phyloP scores from a whole-genome alignment of 2,888 invertebrate species.

The Synanthedon vespiformis region DNA sequence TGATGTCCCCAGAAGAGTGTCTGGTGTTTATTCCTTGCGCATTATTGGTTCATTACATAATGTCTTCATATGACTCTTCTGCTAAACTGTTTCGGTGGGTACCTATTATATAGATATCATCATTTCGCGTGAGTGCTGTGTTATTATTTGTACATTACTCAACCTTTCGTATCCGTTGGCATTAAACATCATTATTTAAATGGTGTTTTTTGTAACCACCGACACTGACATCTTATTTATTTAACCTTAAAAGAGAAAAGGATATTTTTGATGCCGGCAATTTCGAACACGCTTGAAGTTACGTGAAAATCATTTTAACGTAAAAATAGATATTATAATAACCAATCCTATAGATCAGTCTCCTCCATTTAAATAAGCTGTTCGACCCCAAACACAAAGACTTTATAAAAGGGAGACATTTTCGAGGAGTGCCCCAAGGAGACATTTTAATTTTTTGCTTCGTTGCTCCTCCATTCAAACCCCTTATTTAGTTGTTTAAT shows the following conservation, averaged over 20 bases:
- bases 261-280: background rate
- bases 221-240: background rate
- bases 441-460: constrained; percentile 1
- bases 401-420: background rate
- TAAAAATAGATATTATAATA: background rate
- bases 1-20: no score
- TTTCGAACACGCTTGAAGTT: no score
- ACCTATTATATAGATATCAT: background rate
- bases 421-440: background rate
- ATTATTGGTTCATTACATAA: no score
- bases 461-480: constrained; percentile 1
- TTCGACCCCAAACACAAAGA: background rate
- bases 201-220: background rate
- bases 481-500: constrained; percentile 3
- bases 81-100: no score
- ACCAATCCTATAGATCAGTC: background rate
- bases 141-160: constrained; percentile 11
- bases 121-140: background rate
- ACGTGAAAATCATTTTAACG: no score
- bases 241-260: background rate
- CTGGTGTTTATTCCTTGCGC: no score
- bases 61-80: no score
- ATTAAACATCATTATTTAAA: constrained; percentile 1
- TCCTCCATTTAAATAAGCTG: background rate
- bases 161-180: background rate